phyloP scores from a whole-genome alignment of 2,113 vertebrate species.

The Pseudopipra pipra region DNA sequence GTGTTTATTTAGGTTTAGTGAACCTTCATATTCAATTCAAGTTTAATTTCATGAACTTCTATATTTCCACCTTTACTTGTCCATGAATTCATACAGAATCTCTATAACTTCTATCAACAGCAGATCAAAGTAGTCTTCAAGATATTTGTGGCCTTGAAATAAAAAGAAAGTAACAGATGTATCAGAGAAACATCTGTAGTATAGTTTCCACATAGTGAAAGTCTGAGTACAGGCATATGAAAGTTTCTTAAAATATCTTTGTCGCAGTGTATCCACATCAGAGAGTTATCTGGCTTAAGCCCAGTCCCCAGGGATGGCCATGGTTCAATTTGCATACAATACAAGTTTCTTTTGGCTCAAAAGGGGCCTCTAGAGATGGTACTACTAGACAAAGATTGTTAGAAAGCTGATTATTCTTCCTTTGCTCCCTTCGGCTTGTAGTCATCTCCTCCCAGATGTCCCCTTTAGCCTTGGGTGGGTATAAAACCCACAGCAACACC shows the following conservation, averaged over 20 bases:
- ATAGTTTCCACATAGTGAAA: neutral
- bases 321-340: neutral
- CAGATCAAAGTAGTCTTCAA: neutral
- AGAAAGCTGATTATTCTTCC: neutral
- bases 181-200: neutral
- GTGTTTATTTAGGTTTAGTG: neutral
- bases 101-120: neutral
- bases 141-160: neutral
- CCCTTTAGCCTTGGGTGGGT: neutral
- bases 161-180: neutral
- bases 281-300: neutral
- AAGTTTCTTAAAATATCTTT: constrained; percentile 8
- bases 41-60: neutral
- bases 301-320: neutral
- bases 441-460: neutral
- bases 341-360: neutral
- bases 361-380: neutral
- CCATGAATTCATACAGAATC: neutral
- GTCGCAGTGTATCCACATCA: neutral
- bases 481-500: neutral
- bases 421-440: neutral
- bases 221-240: neutral
- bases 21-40: neutral
- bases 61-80: neutral
- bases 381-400: neutral